Conservation (phyloP, 2,888 invertebrate genomes). For the Cryptocephalus moraei region DNA sequence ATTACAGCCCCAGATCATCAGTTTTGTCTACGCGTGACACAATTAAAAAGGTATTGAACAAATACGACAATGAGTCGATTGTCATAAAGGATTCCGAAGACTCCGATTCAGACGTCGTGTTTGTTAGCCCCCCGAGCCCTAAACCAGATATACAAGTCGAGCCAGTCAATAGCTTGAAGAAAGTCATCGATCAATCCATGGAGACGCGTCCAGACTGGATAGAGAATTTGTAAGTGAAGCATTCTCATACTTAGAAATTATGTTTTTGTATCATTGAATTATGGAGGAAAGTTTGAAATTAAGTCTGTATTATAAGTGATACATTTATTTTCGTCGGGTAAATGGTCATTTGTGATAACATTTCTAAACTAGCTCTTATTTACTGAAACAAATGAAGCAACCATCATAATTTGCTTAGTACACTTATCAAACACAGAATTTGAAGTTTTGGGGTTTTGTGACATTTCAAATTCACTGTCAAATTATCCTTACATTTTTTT, state of each 20-base stretch:
- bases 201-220: constrained; percentile 47
- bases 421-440: no score
- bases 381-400: no score
- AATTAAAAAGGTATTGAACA: constrained; percentile 23
- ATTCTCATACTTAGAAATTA: neutral
- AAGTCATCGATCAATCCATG: constrained; percentile 43
- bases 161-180: constrained; percentile 46
- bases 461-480: no score
- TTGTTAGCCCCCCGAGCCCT: constrained; percentile 32
- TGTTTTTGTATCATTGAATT: no score
- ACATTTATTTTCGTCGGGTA: no score
- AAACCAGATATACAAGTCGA: constrained; percentile 34
- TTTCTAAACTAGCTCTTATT: no score
- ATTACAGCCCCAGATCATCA: neutral
- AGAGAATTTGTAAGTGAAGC: constrained; percentile 36
- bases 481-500: no score
- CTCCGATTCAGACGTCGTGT: constrained; percentile 32
- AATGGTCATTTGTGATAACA: no score
- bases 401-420: no score
- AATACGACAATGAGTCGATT: constrained; percentile 25
- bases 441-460: no score
- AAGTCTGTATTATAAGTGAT: no score
- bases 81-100: constrained; percentile 30
- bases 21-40: constrained; percentile 25
- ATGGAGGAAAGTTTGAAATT: no score